Percentiles rank a stretch among this genome's conserved stretches.
Evolutionary conservation across 2,888 invertebrate genomes (phyloP).

Genomic region (Entomobrya proxima): DNA sequence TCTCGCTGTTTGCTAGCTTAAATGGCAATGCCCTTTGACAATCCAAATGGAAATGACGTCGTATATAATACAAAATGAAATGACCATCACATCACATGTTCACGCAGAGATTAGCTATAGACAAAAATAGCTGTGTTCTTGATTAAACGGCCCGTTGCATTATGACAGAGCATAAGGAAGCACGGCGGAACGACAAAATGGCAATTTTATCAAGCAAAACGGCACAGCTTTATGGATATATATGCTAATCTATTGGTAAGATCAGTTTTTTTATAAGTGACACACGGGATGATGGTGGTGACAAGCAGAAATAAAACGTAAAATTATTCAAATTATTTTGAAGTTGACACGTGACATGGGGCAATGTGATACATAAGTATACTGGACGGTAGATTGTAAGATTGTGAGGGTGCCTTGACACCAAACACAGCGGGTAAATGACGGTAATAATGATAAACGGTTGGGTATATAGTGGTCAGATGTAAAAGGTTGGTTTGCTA

Average conservation of each 20-base stretch:
- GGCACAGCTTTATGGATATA: background rate
- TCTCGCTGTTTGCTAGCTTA: background rate
- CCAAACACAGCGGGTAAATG: background rate
- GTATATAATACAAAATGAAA: too few relatives aligned
- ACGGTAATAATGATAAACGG: constrained; percentile 2
- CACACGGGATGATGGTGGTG: background rate
- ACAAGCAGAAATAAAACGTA: background rate
- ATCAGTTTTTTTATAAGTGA: too few relatives aligned
- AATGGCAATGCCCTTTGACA: background rate
- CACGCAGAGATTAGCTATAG: too few relatives aligned
- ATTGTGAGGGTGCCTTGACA: background rate
- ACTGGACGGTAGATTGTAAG: background rate
- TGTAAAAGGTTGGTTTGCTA: too few relatives aligned
- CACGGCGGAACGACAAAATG: background rate
- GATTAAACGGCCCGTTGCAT: background rate
- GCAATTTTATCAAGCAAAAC: background rate
- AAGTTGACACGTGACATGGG: background rate
- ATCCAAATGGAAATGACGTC: background rate
- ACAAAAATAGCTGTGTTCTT: background rate
- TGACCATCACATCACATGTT: too few relatives aligned
- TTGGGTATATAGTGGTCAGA: too few relatives aligned
- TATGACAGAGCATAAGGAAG: background rate
- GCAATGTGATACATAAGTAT: background rate
- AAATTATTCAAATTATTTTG: background rate
- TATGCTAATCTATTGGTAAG: background rate